Percentiles rank a stretch among this genome's conserved stretches.
Conservation (phyloP, 2,888 invertebrate species). For the Hipparchia semele region DNA sequence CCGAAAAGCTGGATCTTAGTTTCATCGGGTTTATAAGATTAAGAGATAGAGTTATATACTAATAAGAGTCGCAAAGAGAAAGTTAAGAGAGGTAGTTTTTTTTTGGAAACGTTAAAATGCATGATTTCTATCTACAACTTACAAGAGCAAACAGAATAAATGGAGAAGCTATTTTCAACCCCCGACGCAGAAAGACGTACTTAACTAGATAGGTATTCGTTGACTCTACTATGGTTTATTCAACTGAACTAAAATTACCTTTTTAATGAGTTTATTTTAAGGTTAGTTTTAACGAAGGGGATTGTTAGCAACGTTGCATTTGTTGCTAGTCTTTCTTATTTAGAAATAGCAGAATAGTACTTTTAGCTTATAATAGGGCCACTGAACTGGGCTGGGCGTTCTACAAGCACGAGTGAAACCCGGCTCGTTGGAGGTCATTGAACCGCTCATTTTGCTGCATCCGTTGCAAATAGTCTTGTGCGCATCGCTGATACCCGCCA, state of each 20-base stretch:
- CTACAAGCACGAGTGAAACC: conserved; percentile 80
- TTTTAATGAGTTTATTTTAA: conserved; percentile 13
- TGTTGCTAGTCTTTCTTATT: conserved; percentile 27
- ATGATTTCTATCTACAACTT: neutral
- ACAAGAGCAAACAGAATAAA: neutral
- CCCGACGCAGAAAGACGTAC: neutral
- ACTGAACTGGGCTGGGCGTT: conserved; percentile 70
- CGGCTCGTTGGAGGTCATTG: conserved; percentile 75
- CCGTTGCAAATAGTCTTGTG: conserved; percentile 80
- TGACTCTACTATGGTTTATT: neutral
- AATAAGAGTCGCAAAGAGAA: too few species aligned
- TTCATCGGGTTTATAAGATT: neutral
- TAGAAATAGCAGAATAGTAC: conserved; percentile 55
- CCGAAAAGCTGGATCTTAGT: neutral
- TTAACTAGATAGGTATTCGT: neutral
- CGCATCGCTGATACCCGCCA: conserved; percentile 71
- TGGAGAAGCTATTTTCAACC: neutral
- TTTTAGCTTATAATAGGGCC: conserved; percentile 70
- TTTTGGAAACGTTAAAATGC: neutral
- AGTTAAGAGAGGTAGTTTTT: neutral
- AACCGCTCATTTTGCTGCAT: conserved; percentile 82
- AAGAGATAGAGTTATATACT: too few species aligned
- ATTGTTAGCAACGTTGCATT: neutral
- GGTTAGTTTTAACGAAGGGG: neutral
- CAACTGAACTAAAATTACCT: neutral